Conservation (phyloP, 2,797 vertebrate genomes). For the Valencia hispanica region DNA sequence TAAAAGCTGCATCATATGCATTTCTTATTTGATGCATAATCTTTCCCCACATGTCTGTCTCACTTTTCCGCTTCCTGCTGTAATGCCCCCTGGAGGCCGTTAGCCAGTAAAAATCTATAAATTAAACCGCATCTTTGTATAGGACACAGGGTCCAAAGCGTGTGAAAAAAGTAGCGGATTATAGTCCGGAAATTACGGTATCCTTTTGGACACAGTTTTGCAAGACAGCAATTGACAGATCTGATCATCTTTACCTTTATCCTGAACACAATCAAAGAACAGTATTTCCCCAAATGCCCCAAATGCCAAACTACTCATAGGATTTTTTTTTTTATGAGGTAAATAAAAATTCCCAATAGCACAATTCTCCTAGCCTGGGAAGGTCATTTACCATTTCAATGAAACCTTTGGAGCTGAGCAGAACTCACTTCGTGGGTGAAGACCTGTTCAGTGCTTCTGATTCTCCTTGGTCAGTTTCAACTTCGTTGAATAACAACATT, state of each 20-base stretch:
- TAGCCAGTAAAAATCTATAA: too few relatives aligned
- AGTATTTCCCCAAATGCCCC: conserved; percentile 8
- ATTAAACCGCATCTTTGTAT: too few relatives aligned
- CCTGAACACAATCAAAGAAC: background rate
- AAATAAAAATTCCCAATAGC: conserved; percentile 11
- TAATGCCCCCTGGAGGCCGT: too few relatives aligned
- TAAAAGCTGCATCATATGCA: too few relatives aligned
- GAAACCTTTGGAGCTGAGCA: background rate
- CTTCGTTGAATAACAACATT: background rate
- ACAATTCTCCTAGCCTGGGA: background rate
- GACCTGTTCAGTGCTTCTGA: background rate
- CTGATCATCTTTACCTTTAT: background rate
- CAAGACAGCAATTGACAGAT: background rate
- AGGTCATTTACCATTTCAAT: conserved; percentile 4
- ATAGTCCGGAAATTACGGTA: too few relatives aligned
- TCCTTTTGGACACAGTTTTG: background rate
- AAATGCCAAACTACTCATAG: conserved; percentile 1
- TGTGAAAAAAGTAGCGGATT: too few relatives aligned
- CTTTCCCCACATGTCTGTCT: too few relatives aligned
- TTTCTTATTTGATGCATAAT: too few relatives aligned
- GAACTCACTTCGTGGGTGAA: background rate
- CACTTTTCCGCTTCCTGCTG: too few relatives aligned
- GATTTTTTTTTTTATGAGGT: background rate
- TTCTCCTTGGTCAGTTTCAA: background rate
- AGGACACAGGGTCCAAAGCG: too few relatives aligned